Conservation (phyloP, 2,113 vertebrate genomes). For the Lipophrys pholis region DNA sequence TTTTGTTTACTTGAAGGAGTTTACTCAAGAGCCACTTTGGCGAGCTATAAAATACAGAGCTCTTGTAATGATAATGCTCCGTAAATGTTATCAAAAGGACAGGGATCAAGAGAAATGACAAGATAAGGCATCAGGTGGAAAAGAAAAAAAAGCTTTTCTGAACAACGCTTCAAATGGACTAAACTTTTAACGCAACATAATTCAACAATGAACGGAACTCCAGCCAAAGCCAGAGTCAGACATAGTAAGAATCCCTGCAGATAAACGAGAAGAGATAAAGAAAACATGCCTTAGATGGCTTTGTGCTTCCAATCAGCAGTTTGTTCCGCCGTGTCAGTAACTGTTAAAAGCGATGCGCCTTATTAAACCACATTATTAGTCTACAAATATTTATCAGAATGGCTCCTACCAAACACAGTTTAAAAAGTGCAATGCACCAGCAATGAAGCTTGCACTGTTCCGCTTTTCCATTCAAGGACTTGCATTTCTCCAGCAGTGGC, state of each 20-base stretch:
- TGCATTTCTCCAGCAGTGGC: neutral
- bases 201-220: too few relatives aligned
- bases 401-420: neutral
- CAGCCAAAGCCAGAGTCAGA: too few relatives aligned
- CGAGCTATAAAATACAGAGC: neutral
- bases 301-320: neutral
- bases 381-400: neutral
- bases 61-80: conserved; percentile 8
- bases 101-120: too few relatives aligned
- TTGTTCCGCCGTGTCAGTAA: neutral
- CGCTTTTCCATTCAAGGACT: too few relatives aligned
- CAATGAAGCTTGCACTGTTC: too few relatives aligned
- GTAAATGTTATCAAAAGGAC: neutral
- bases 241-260: too few relatives aligned
- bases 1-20: conserved; percentile 13
- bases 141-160: too few relatives aligned
- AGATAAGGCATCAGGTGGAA: too few relatives aligned
- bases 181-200: too few relatives aligned
- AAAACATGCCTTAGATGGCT: neutral
- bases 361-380: neutral
- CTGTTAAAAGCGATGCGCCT: neutral
- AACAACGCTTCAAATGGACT: too few relatives aligned
- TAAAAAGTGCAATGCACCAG: neutral
- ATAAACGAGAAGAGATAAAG: neutral
- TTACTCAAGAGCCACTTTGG: conserved; percentile 20